These are phyloP conservation scores for Montifringilla adamsi DNA, from an alignment of 2,113 vertebrate genomes.

Conservation along the genomic window DNA sequence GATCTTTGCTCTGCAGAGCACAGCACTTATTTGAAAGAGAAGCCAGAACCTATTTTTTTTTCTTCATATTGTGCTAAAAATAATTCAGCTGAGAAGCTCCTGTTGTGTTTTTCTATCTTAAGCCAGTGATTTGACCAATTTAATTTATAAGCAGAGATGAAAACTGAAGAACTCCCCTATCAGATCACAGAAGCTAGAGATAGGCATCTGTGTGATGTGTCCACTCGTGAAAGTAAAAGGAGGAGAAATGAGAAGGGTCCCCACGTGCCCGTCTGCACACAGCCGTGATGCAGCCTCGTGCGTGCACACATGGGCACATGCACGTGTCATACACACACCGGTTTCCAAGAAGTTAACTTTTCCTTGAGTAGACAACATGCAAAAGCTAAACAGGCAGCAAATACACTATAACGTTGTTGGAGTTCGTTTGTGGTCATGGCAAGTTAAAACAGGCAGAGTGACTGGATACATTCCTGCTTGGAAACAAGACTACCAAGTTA, in stretches of 20 bases:
- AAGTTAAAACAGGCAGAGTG: background rate
- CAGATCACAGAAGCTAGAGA: background rate
- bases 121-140: slow-evolving; percentile 65
- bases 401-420: background rate
- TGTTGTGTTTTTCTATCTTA: slow-evolving; percentile 43
- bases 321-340: rapidly evolving
- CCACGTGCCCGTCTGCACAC: rapidly evolving
- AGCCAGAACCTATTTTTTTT: slow-evolving; percentile 77
- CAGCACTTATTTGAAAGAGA: slow-evolving; percentile 81
- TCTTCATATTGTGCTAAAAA: slow-evolving; percentile 81
- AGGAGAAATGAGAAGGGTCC: background rate
- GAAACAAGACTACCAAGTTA: background rate
- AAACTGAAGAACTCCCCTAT: slow-evolving; percentile 10
- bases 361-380: background rate
- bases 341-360: background rate
- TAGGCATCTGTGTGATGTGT: background rate
- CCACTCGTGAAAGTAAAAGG: background rate
- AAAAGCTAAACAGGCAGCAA: background rate
- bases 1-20: slow-evolving; percentile 87
- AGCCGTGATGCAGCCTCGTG: background rate
- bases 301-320: background rate
- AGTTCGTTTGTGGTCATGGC: background rate
- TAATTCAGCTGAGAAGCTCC: slow-evolving; percentile 79
- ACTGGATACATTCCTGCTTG: background rate
- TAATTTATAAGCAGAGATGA: slow-evolving; percentile 56